These are phyloP conservation scores for Morone chrysops DNA, from an alignment of 2,113 vertebrate species.

Conservation along the genomic window DNA sequence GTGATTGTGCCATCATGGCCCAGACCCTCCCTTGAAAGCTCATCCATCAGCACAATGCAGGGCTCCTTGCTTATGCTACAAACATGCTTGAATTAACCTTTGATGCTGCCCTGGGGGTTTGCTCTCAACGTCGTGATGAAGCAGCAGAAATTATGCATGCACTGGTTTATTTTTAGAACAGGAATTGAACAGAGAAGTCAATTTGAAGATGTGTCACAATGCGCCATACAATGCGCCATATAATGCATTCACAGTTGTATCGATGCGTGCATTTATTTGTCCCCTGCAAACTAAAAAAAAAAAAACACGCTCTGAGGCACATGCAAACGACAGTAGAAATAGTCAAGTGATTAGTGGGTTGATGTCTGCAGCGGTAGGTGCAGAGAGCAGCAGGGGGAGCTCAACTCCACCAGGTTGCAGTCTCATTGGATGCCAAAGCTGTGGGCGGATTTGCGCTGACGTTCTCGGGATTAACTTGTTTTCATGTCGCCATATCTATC, in stretches of 20 bases:
- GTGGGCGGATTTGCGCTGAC: constrained; percentile 74
- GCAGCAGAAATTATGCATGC: constrained; percentile 38
- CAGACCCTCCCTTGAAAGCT: neutral
- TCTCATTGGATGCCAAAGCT: constrained; percentile 54
- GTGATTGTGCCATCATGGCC: too few species aligned
- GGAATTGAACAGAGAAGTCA: neutral
- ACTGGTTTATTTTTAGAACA: constrained; percentile 55
- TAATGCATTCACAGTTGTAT: neutral
- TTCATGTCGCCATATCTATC: constrained; percentile 76
- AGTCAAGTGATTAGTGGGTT: neutral
- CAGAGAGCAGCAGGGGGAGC: constrained; percentile 55
- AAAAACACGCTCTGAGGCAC: too few species aligned
- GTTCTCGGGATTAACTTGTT: constrained; percentile 83
- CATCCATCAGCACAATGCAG: neutral
- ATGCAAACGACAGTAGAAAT: neutral
- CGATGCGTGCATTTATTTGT: neutral
- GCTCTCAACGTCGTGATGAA: constrained; percentile 11
- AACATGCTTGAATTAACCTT: neutral
- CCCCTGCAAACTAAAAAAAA: neutral
- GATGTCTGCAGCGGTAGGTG: neutral
- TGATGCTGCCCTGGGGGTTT: neutral
- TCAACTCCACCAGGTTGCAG: neutral
- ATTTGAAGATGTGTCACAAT: neutral
- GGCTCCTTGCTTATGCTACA: neutral
- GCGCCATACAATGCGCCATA: too few species aligned